Evolutionary conservation across 2,113 vertebrate genomes (phyloP), one percentile per base, ranked within the genome.

Genomic region (Steatornis caripensis): DNA sequence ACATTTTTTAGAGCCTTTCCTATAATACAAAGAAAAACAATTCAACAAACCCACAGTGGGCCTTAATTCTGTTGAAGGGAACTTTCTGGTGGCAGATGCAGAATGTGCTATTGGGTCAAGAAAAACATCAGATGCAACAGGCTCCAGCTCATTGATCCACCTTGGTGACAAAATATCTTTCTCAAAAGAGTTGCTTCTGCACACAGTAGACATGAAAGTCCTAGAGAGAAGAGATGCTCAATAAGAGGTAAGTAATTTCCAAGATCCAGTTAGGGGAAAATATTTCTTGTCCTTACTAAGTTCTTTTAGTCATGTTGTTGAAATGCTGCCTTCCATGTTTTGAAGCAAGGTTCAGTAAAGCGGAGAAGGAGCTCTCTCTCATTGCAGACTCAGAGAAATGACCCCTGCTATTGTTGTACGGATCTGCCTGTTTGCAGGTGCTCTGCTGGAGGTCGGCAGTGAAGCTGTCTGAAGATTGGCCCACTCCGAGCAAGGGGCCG

Each of bases 1-100:
- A 55, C 19, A 48, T 41, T 74, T 55, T 85, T 84, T 46, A 79
- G 18, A 88, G 19, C 26, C 32, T 55, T 74, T 91, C 37, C 82
- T 91, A 32, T 62, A 94, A 87, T 17, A 77, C 51, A 24, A 77
- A 85, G n/a, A 66, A 94, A 88, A 82, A 39, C 27, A 76, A 43
- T 23, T 58, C n/a, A 84, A 84, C 30, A 80, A 80, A 65, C 30
- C 21, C 37, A 79, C 43, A 66, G 46, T 36, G 34, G 70, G 41
- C 27, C 23, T 76, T 92, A 54, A 66, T n/a, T 49, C 14, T 89
- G 36, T 45, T 55, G 11, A 85, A 70, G 32, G 15, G 60, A 61
- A 74, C 17, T 62, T 83, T 57, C 36, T 61, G 30, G 12, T 49
- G 32, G 48, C 16, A 64, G 57, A 43, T 48, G 22, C 32, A 76